These are phyloP conservation scores for Peromyscus aztecus DNA, from an alignment of 2,797 vertebrate species.

Conservation along the genomic window DNA sequence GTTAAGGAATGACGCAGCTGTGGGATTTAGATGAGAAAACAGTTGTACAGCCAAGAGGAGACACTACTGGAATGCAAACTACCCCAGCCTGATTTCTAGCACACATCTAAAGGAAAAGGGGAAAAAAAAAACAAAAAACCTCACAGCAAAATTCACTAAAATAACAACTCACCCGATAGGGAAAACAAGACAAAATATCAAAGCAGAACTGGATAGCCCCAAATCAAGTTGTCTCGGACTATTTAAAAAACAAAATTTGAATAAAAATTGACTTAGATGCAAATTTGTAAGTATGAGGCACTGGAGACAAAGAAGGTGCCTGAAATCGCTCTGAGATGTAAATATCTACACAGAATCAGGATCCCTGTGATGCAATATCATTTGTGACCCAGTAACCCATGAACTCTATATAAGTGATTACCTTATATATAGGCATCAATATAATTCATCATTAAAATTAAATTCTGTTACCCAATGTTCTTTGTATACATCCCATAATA, in stretches of 20 bases:
- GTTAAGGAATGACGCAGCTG: conserved; percentile 85
- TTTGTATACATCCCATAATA: background rate
- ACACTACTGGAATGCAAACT: conserved; percentile 82
- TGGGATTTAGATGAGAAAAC: conserved; percentile 85
- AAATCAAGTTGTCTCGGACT: conserved; percentile 81
- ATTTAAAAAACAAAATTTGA: conserved; percentile 82
- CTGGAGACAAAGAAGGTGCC: too few species aligned
- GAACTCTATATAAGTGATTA: conserved; percentile 49
- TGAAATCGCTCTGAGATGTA: conserved; percentile 75
- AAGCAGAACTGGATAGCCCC: conserved; percentile 67
- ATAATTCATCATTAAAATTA: conserved; percentile 55
- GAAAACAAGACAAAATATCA: conserved; percentile 76
- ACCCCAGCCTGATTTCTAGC: conserved; percentile 81
- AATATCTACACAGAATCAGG: conserved; percentile 84
- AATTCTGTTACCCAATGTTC: conserved; percentile 17
- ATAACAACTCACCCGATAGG: conserved; percentile 63
- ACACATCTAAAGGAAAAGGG: conserved; percentile 37
- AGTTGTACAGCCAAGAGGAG: conserved; percentile 80
- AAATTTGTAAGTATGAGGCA: too few species aligned
- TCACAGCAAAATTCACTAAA: conserved; percentile 77
- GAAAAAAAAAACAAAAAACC: background rate
- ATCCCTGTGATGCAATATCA: conserved; percentile 76
- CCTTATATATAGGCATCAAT: conserved; percentile 39
- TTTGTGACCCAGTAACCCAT: conserved; percentile 70
- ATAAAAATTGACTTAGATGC: conserved; percentile 61